These are phyloP conservation scores for Megalurothrips usitatus DNA, from an alignment of 2,888 invertebrate genomes.

Conservation along the genomic window DNA sequence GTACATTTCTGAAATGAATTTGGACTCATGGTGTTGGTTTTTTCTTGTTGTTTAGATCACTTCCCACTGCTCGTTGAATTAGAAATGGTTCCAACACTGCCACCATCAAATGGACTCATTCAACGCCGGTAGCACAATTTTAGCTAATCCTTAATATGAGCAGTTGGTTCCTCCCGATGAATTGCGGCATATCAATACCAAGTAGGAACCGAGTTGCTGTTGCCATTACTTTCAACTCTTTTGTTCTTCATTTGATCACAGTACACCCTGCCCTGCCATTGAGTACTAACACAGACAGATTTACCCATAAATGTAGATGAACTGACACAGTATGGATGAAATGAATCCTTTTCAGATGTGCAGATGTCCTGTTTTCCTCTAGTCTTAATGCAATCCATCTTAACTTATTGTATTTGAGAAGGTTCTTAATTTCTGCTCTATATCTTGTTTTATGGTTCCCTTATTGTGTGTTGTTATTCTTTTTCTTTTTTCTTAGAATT, in stretches of 20 bases:
- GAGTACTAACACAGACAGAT: not conserved
- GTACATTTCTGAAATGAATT: not conserved
- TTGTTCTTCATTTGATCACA: constrained; percentile 3
- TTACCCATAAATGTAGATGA: not conserved
- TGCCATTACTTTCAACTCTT: not conserved
- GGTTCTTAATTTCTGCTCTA: not conserved
- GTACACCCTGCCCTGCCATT: not conserved
- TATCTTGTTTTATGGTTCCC: constrained; percentile 1
- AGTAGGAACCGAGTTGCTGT: not conserved
- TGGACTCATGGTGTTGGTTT: not conserved
- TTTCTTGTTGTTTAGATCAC: constrained; percentile 64
- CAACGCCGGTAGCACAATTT: constrained; percentile 19
- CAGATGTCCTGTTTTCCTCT: constrained; percentile 9
- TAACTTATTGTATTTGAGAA: constrained; percentile 2
- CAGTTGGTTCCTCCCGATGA: not conserved
- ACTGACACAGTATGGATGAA: not conserved
- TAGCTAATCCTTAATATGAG: not conserved
- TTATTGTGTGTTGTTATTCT: not conserved
- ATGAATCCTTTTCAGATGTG: not conserved
- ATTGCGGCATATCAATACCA: not conserved
- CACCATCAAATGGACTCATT: constrained; percentile 30
- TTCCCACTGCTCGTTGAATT: constrained; percentile 87
- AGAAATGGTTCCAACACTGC: constrained; percentile 76
- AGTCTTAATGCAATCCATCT: constrained; percentile 17
- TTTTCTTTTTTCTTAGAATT: not conserved